Evolutionary conservation across 2,113 vertebrate species (phyloP).

Genomic region (Glaucidium brasilianum): DNA sequence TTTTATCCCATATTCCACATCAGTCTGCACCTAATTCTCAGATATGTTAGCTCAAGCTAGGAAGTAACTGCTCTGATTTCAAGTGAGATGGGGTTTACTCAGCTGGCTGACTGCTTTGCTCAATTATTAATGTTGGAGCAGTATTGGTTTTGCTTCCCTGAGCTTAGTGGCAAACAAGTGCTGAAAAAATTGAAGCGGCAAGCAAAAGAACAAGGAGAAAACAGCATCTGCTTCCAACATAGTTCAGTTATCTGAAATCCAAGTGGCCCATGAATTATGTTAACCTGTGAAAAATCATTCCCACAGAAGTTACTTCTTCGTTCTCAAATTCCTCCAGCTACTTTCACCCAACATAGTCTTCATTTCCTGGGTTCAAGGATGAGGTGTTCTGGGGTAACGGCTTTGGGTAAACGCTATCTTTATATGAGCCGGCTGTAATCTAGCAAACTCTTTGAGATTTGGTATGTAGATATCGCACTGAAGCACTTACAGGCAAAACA

Average conservation of each 20-base stretch:
- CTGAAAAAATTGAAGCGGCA: conserved; percentile 27
- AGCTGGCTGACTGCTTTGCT: conserved; percentile 15
- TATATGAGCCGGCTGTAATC: not conserved
- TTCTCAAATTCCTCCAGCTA: not conserved
- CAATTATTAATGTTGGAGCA: conserved; percentile 30
- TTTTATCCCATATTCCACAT: conserved; percentile 21
- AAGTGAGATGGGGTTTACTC: conserved; percentile 7
- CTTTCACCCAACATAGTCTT: not conserved
- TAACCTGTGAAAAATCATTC: not conserved
- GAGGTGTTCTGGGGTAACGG: not conserved
- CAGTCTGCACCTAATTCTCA: not conserved
- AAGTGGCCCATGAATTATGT: not conserved
- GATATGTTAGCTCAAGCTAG: not conserved
- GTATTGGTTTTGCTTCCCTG: conserved; percentile 25
- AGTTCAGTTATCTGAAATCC: not conserved
- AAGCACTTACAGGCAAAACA: not conserved
- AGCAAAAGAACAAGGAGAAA: conserved; percentile 7
- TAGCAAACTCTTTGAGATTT: not conserved
- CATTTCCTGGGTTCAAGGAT: not conserved
- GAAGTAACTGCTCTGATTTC: conserved; percentile 32
- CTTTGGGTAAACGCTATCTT: not conserved
- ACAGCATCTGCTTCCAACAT: not conserved
- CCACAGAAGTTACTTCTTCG: not conserved
- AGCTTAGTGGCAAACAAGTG: not conserved
- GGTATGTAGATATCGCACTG: not conserved